Percentiles rank a stretch among this genome's conserved stretches.
Evolutionary conservation across 2,797 vertebrate genomes (phyloP).

Genomic region (Harpagifer antarcticus): DNA sequence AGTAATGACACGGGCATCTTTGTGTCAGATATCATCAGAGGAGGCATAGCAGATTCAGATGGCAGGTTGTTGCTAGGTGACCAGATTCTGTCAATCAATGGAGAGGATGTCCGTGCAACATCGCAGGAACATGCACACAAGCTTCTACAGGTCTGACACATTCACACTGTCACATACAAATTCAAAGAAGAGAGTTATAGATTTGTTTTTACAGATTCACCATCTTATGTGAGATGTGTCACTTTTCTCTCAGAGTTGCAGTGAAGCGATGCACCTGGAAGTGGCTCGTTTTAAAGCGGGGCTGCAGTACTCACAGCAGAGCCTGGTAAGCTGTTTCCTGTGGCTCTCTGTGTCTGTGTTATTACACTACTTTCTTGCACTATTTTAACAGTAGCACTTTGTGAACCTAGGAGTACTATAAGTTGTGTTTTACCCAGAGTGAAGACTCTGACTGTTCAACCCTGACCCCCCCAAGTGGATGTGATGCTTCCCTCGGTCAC

Average conservation of each 20-base stretch:
- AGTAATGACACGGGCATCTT: conserved; percentile 96
- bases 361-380: conserved; percentile 1
- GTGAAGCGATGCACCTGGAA: conserved; percentile 89
- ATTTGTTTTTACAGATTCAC: not conserved
- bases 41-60: conserved; percentile 90
- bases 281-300: conserved; percentile 94
- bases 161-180: conserved; percentile 2
- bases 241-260: conserved; percentile 84
- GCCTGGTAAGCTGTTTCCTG: conserved; percentile 85
- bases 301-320: conserved; percentile 87
- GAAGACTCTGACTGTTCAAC: conserved; percentile 79
- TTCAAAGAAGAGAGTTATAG: not conserved
- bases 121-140: conserved; percentile 90
- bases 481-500: conserved; percentile 61
- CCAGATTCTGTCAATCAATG: conserved; percentile 94
- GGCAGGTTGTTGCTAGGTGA: conserved; percentile 94
- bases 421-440: conserved; percentile 83
- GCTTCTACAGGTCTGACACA: conserved; percentile 89
- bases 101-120: conserved; percentile 91
- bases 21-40: conserved; percentile 94
- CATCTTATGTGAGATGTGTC: not conserved
- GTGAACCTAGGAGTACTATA: conserved; percentile 79
- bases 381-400: conserved; percentile 69
- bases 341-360: not conserved
- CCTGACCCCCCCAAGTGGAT: conserved; percentile 63